Evolutionary conservation across 1,140 invertebrate species (phyloP), one percentile per base, ranked within the genome.

Genomic region (Phymastichus coffea): DNA sequence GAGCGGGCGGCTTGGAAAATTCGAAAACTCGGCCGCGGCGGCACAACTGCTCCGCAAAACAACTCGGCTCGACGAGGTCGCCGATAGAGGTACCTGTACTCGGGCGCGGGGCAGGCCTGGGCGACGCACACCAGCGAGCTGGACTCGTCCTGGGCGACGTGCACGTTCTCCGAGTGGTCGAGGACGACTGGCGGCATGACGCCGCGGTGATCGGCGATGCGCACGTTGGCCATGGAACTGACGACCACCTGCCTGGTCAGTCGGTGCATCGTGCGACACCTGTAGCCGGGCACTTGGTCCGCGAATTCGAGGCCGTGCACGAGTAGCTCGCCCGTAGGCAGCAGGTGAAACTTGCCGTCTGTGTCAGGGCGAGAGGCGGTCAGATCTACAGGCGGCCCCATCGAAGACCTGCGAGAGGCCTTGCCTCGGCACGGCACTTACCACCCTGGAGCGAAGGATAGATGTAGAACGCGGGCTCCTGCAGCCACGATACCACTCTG

Each of bases 401-500:
- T n/a, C n/a, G n/a, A n/a, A n/a, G n/a, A n/a, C n/a, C n/a, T n/a
- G n/a, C n/a, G n/a, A n/a, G n/a, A n/a, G n/a, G n/a, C n/a, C n/a
- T n/a, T n/a, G n/a, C n/a, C n/a, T n/a, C n/a, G 19, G 4, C 8
- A 14, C 10, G 2, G 1, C 60, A 37, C 77, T 81, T 81, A 90
- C 88, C 88, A 82, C 87, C 87, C 84, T 89, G 87, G 47, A 88
- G 72, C 47, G 87, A 88, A 59, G 88, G 88, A 69, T 89, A 89
- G 66, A 90, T 89, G 75, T 88, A 88, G 73, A 89, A 87, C 38
- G 84, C 82, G 23, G 88, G 85, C 70, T 91, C 92, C 75, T 86
- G 88, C 63, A 87, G 82, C 92, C 92, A 94, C 22, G 89, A 88
- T 38, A 91, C 88, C 23, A 94, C 90, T 70, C 87, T 84, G 51